phyloP scores from a whole-genome alignment of 2,797 vertebrate species.

The Paramormyrops hopkinsi region DNA sequence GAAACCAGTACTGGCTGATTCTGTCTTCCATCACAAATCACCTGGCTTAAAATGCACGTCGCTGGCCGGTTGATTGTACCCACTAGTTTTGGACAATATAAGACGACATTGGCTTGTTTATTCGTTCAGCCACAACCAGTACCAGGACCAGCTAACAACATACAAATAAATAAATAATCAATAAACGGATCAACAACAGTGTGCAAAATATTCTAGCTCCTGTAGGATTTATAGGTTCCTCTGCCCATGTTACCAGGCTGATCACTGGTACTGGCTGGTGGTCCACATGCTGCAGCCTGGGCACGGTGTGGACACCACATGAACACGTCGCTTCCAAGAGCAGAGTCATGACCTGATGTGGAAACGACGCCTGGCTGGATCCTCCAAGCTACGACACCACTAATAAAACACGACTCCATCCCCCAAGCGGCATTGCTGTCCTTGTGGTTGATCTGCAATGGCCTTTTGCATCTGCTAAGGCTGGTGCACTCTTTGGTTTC shows the following conservation, averaged over 20 bases:
- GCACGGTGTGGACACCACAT: not conserved
- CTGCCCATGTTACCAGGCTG: not conserved
- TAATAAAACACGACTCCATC: not conserved
- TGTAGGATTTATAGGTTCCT: not conserved
- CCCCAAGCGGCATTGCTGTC: not conserved
- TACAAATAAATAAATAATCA: not conserved
- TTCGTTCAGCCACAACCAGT: not conserved
- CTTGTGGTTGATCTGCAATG: constrained; percentile 1
- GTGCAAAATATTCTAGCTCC: not conserved
- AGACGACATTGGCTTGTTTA: not conserved
- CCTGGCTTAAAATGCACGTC: not conserved
- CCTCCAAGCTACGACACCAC: not conserved
- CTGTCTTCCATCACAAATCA: not conserved
- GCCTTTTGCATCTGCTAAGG: not conserved
- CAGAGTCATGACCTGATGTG: not conserved
- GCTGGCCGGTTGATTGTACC: not conserved
- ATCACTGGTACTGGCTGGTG: not conserved
- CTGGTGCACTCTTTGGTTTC: not conserved
- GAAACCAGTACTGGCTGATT: not conserved
- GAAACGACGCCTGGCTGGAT: not conserved
- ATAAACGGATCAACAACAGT: not conserved
- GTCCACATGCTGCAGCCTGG: not conserved
- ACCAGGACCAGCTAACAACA: not conserved
- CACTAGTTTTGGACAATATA: not conserved
- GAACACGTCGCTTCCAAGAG: not conserved